A percentile compares a stretch with the other conserved stretches of the same genome.
phyloP scores from a whole-genome alignment of 2,113 vertebrate species.

The Dendropsophus ebraccatus region DNA sequence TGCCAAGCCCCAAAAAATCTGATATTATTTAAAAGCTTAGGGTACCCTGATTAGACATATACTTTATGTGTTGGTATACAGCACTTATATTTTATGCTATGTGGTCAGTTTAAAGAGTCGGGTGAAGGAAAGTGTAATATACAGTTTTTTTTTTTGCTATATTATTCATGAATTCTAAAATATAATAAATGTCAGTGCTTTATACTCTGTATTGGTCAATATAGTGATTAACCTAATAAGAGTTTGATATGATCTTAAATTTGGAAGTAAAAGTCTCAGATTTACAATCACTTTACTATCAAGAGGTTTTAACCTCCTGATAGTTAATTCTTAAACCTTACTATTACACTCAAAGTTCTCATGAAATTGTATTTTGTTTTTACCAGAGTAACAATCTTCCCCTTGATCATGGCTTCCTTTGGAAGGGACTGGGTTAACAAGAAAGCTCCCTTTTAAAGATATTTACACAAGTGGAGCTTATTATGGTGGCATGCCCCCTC shows the following conservation, averaged over 20 bases:
- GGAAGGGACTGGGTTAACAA: conserved; percentile 39
- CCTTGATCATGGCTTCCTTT: conserved; percentile 24
- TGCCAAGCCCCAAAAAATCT: background rate
- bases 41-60: no score
- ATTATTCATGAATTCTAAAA: no score
- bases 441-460: conserved; percentile 2
- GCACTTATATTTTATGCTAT: background rate
- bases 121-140: no score
- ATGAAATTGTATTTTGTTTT: background rate
- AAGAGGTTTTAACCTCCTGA: background rate
- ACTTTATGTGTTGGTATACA: no score
- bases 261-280: no score
- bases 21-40: background rate
- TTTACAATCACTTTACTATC: no score
- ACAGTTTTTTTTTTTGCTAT: no score
- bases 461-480: conserved; percentile 49
- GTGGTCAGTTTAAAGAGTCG: no score
- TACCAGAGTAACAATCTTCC: background rate
- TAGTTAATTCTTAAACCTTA: background rate
- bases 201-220: no score
- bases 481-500: conserved; percentile 44
- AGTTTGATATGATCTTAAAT: background rate
- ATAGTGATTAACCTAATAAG: background rate
- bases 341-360: background rate
- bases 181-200: no score